A percentile compares a stretch with the other conserved stretches of the same genome.
Evolutionary conservation across 2,113 vertebrate genomes (phyloP).

Genomic region (Larimichthys crocea): DNA sequence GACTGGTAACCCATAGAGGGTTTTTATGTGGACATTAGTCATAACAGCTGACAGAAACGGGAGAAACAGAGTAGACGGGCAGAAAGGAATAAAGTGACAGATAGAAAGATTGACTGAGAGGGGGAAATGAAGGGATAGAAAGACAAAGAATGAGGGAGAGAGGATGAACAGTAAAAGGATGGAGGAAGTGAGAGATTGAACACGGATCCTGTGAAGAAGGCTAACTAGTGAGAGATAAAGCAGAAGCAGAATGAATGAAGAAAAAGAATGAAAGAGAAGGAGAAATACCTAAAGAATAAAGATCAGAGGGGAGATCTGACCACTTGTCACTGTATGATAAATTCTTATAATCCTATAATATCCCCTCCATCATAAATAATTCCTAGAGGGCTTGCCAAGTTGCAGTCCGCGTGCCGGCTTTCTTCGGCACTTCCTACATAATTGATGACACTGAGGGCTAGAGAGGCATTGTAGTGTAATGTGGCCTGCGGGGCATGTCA

Average conservation of each 20-base stretch:
- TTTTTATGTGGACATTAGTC: conserved; percentile 55
- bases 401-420: conserved; percentile 43
- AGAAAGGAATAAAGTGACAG: background rate
- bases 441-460: conserved; percentile 72
- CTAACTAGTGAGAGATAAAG: background rate
- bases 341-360: conserved; percentile 78
- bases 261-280: background rate
- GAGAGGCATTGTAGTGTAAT: conserved; percentile 63
- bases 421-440: conserved; percentile 66
- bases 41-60: conserved; percentile 4
- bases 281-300: conserved; percentile 4
- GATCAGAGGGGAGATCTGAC: conserved; percentile 42
- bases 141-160: background rate
- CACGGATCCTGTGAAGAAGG: background rate
- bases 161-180: background rate
- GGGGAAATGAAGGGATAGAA: background rate
- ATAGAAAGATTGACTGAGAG: background rate
- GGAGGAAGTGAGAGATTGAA: background rate
- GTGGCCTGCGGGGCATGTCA: conserved; percentile 61
- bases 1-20: conserved; percentile 50
- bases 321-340: conserved; percentile 73
- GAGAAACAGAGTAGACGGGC: background rate
- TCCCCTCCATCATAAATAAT: conserved; percentile 72
- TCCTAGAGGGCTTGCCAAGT: conserved; percentile 65
- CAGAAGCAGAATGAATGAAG: background rate